Base-by-base conservation (phyloP, 1,140 invertebrate species). In the Anastatus disparis region DNA sequence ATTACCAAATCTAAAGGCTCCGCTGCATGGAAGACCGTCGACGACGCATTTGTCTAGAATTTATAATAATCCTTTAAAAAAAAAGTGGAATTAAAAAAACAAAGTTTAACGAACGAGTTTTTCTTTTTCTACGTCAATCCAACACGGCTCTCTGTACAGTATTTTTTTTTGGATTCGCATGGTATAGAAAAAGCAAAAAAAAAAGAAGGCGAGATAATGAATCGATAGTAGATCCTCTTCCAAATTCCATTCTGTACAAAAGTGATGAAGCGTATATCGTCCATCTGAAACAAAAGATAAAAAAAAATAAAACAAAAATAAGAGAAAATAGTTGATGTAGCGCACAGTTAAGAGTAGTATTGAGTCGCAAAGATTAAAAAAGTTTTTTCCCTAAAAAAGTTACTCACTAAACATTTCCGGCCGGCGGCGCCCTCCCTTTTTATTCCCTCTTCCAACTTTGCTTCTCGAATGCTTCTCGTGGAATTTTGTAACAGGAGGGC, bases 331-430 rank as follows among this genome's bases (percentile, higher is more conserved):
- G 17, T 20, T 22, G 22, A 24, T 13, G 1, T n/a, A 63, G 8
- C 2, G 1, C 17, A 29, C 31, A 3, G 9, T 7, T n/a, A n/a
- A 1, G 22, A 10, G n/a, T 8, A 13, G 17, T 27, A 40, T 53
- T 2, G 63, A 56, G n/a, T 3, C n/a, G 15, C 7, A 17, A 31
- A 61, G 46, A 52, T 61, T 56, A 27, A 65, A 65, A 64, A 50
- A 50, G 61, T 63, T 63, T 63, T 8, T 2, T n/a, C 4, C 2
- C 3, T 22, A 15, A 17, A 15, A n/a, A 55, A 29, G 38, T 56
- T 55, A 70, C 68, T 63, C 26, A 56, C 50, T 17, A 29, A 56
- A 56, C 40, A 56, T 70, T 44, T 26, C 20, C 38, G 50, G n/a
- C n/a, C n/a, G n/a, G n/a, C n/a, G n/a, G n/a, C n/a, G n/a, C n/a